Base-by-base conservation (phyloP, 2,888 invertebrate species). In the Agrochola macilenta region DNA sequence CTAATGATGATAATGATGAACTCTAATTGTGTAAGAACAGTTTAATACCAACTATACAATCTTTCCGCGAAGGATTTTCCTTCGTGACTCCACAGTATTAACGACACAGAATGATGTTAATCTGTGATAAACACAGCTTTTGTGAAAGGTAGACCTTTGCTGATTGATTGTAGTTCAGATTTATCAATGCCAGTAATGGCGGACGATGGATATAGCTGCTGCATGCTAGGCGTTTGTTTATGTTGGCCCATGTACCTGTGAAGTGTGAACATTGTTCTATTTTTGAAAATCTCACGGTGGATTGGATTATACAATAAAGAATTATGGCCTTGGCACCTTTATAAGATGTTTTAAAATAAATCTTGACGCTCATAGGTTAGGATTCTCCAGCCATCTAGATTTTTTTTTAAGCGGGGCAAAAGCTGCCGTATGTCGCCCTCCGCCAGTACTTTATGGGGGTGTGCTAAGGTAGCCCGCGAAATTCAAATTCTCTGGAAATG, bases 101-200 rank as follows among this genome's bases (percentile, higher is more conserved):
- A 64, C 69, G 72, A 69, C 61, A 87, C 54, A 52, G 68, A 84
- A 81, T 52, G 79, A 81, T 78, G 78, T 72, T 85, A 80, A 85
- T 84, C 85, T 75, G 66, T 78, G 74, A 81, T 88, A 82, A 81
- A 77, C 76, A 78, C 71, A 79, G 76, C 79, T 78, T 74, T 88
- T 87, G 89, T 88, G 91, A 90, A 90, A 91, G 88, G 90, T 76
- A 86, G 74, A 87, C 88, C 82, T 86, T 86, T 82, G 82, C 78
- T 84, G 87, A 89, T 88, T 87, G 86, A 87, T 89, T 87, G 88
- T 85, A 85, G 88, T 82, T 88, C 86, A 85, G 78, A 88, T 83
- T 85, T 85, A 81, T 86, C 87, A 89, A 89, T 88, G 86, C 82
- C 86, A 79, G 69, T 54, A 64, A 87, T 78, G 82, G 82, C 65